These are phyloP conservation scores for Azorinus chamasolen DNA, from an alignment of 2,888 invertebrate genomes.

Conservation along the genomic window DNA sequence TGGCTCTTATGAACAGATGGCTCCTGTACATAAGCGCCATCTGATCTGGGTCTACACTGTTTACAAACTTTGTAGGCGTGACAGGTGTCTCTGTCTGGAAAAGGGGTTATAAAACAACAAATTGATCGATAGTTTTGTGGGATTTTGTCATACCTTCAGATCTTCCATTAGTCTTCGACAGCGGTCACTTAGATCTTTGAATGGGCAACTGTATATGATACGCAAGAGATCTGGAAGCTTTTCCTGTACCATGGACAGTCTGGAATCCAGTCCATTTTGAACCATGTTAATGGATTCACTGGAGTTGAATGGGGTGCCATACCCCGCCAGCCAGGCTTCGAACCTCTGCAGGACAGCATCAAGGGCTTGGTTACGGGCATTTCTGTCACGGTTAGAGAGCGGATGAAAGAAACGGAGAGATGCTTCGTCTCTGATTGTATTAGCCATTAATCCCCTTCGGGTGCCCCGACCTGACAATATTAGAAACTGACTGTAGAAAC, in stretches of 20 bases:
- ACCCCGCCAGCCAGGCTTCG: constrained; percentile 73
- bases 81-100: too few relatives aligned
- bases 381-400: constrained; percentile 67
- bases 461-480: background rate
- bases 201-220: constrained; percentile 89
- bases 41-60: too few relatives aligned
- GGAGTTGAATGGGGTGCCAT: constrained; percentile 71
- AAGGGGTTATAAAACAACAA: too few relatives aligned
- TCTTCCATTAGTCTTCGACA: constrained; percentile 88
- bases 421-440: constrained; percentile 61
- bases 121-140: too few relatives aligned
- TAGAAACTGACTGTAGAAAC: background rate
- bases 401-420: constrained; percentile 72
- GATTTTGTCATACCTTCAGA: constrained; percentile 85
- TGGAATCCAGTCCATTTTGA: constrained; percentile 84
- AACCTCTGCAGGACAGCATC: constrained; percentile 61
- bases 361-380: constrained; percentile 65
- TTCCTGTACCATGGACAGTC: constrained; percentile 87
- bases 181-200: constrained; percentile 89
- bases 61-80: too few relatives aligned
- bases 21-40: too few relatives aligned
- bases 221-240: constrained; percentile 89
- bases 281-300: constrained; percentile 42
- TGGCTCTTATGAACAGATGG: too few relatives aligned
- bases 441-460: constrained; percentile 41